phyloP scores from a whole-genome alignment of 2,113 vertebrate genomes.

The human (Homo sapiens) region DNA sequence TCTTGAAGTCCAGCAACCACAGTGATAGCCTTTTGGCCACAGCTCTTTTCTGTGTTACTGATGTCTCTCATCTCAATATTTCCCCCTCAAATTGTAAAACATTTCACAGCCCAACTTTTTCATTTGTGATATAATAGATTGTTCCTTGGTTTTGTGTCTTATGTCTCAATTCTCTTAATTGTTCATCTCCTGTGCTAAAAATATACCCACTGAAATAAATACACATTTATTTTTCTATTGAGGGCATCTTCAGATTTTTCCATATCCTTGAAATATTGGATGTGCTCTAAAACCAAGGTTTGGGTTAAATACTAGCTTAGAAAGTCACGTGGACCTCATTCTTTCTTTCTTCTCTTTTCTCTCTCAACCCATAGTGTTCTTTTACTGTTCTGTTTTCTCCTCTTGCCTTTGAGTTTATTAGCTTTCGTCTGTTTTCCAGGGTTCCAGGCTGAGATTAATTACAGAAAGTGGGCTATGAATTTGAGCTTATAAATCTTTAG shows the following conservation, averaged over 20 bases:
- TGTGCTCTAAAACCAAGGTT: background rate
- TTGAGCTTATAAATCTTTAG: constrained; percentile 7
- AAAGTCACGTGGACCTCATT: background rate
- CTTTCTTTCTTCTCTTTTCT: background rate
- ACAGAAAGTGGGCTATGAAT: constrained; percentile 40
- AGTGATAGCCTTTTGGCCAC: background rate
- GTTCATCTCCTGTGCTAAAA: background rate
- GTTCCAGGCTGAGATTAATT: constrained; percentile 35
- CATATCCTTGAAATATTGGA: background rate
- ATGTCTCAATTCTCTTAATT: background rate
- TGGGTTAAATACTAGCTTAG: background rate
- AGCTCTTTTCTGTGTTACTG: background rate
- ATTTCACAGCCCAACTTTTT: background rate
- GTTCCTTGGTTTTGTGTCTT: constrained; percentile 26
- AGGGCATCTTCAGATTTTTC: background rate
- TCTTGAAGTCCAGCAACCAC: background rate
- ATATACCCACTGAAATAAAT: background rate
- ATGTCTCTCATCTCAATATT: background rate
- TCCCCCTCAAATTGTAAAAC: background rate
- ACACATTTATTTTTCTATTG: background rate
- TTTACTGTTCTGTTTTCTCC: background rate
- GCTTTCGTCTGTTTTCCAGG: background rate
- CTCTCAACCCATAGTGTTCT: background rate
- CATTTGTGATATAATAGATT: background rate
- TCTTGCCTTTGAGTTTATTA: constrained; percentile 16